Evolutionary conservation across 2,797 vertebrate genomes (phyloP).

Genomic region (Dipus sagitta): DNA sequence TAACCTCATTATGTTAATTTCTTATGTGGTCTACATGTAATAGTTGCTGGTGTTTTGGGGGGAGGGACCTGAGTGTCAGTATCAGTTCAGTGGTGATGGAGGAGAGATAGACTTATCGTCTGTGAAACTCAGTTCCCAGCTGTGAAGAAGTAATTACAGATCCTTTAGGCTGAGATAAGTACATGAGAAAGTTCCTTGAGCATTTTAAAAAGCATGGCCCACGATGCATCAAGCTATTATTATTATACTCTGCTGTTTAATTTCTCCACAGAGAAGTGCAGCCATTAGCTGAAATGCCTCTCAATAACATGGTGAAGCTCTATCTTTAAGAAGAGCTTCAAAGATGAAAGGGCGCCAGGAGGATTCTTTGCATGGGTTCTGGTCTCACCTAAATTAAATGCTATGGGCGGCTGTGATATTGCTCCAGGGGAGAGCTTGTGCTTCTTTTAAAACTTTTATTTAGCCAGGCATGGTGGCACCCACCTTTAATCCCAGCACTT

Average conservation of each 20-base stretch:
- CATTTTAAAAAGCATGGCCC: slow-evolving; percentile 21
- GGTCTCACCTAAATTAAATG: neutral
- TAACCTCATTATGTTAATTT: neutral
- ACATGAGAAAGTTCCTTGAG: slow-evolving; percentile 59
- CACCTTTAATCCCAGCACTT: too few relatives aligned
- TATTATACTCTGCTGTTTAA: slow-evolving; percentile 46
- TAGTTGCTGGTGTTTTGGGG: neutral
- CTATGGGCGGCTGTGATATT: neutral
- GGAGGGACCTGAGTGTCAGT: neutral
- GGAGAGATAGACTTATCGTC: neutral
- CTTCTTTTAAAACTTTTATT: neutral
- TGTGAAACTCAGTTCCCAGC: slow-evolving; percentile 40
- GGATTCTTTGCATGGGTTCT: slow-evolving; percentile 3
- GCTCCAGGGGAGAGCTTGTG: neutral
- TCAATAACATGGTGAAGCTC: neutral
- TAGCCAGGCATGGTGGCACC: neutral
- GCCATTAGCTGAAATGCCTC: slow-evolving; percentile 54
- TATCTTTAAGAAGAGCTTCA: slow-evolving; percentile 65
- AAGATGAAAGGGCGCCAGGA: slow-evolving; percentile 64
- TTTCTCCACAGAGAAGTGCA: slow-evolving; percentile 17
- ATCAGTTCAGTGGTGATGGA: neutral
- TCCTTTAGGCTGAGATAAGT: slow-evolving; percentile 38
- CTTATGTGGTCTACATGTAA: neutral
- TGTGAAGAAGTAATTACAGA: slow-evolving; percentile 70
- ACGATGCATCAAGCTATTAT: slow-evolving; percentile 43